phyloP scores from a whole-genome alignment of 30 jellyfish, hydroid and myxozoan species.

The Euphysa ruthae region DNA sequence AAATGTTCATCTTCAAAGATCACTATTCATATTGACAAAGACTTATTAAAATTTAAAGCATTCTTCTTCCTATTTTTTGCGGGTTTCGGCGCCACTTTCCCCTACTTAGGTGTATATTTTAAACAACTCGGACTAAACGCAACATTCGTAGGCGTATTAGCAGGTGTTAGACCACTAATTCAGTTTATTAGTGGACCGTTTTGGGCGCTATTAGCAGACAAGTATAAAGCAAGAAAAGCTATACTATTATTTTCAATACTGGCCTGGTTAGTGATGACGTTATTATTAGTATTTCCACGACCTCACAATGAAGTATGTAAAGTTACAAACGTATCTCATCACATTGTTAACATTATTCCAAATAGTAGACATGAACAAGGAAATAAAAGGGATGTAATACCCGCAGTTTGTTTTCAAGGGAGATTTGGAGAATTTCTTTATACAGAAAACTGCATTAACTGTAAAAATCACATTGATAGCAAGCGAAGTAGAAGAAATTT shows the following conservation, averaged over 20 bases:
- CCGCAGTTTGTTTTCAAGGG: constrained; percentile 28
- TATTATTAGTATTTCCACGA: constrained; percentile 83
- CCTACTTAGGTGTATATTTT: constrained; percentile 88
- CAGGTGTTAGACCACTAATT: constrained; percentile 94
- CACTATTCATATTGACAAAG: constrained; percentile 48
- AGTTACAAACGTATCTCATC: constrained; percentile 34
- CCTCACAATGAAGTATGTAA: constrained; percentile 79
- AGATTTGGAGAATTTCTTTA: constrained; percentile 30
- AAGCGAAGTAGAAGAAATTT: too few species aligned
- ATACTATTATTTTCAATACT: constrained; percentile 74
- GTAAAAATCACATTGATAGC: too few species aligned
- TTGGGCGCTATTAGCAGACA: constrained; percentile 94
- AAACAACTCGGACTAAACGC: constrained; percentile 95
- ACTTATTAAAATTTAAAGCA: constrained; percentile 48
- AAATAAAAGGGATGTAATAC: constrained; percentile 4
- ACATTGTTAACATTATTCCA: neutral
- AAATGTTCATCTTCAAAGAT: neutral
- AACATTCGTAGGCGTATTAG: constrained; percentile 79
- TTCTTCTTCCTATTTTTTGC: constrained; percentile 85
- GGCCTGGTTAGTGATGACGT: constrained; percentile 97
- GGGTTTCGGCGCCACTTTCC: constrained; percentile 95
- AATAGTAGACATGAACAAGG: neutral
- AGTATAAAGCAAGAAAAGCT: constrained; percentile 61
- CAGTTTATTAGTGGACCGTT: constrained; percentile 98
- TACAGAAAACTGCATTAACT: constrained; percentile 19